phyloP scores from a whole-genome alignment of 2,113 vertebrate genomes.

The Dromiciops gliroides region DNA sequence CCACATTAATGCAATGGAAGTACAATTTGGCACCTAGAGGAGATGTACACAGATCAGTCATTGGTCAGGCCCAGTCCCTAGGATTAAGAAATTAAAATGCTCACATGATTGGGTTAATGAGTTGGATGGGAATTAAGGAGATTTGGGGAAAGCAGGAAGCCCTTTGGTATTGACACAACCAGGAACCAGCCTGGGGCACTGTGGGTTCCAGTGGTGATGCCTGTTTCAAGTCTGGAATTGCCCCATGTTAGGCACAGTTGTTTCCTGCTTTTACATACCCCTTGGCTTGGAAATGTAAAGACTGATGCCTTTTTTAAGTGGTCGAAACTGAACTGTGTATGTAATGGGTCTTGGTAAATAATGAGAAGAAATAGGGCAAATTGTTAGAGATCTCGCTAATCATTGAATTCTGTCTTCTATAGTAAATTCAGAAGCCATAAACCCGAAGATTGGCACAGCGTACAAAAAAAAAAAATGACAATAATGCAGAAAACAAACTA shows the following conservation, averaged over 20 bases:
- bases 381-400: constrained; percentile 73
- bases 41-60: constrained; percentile 67
- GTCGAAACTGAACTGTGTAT: constrained; percentile 61
- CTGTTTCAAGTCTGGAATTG: constrained; percentile 66
- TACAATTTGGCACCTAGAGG: constrained; percentile 74
- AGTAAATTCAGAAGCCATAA: constrained; percentile 88
- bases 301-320: constrained; percentile 44
- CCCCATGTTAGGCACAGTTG: constrained; percentile 58
- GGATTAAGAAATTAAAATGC: constrained; percentile 61
- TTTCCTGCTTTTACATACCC: constrained; percentile 29
- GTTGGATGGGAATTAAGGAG: constrained; percentile 63
- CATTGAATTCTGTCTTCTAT: constrained; percentile 80
- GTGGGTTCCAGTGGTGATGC: constrained; percentile 70
- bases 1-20: constrained; percentile 63
- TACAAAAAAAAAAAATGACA: constrained; percentile 79
- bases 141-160: constrained; percentile 61
- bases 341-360: constrained; percentile 74
- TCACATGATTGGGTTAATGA: constrained; percentile 61
- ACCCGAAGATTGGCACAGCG: constrained; percentile 85
- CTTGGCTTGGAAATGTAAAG: constrained; percentile 67
- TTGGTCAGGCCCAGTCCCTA: constrained; percentile 78
- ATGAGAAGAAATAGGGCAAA: constrained; percentile 63
- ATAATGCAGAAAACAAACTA: constrained; percentile 71
- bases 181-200: constrained; percentile 58
- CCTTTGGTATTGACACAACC: not conserved